Evolutionary conservation across 2,888 invertebrate genomes (phyloP).

Genomic region (Corbicula japonica): DNA sequence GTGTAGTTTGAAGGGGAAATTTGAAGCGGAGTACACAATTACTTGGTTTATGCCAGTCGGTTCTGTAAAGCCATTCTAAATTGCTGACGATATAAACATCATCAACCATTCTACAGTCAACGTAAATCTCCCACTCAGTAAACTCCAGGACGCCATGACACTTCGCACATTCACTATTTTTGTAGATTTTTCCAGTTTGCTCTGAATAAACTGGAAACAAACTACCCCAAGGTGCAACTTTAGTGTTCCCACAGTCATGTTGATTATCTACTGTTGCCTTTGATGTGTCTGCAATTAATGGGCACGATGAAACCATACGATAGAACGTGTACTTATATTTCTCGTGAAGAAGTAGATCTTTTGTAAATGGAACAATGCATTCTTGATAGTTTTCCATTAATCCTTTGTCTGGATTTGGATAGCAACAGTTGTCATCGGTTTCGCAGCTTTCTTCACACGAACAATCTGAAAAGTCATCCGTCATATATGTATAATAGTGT

Average conservation of each 20-base stretch:
- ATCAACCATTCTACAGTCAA: no score
- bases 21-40: no score
- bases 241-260: conserved; percentile 5
- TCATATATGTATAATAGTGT: no score
- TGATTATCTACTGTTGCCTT: neutral
- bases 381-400: neutral
- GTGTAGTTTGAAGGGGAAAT: no score
- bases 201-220: conserved; percentile 8
- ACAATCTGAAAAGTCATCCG: conserved; percentile 6
- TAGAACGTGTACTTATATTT: neutral
- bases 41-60: no score
- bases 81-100: no score
- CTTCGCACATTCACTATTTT: conserved; percentile 14
- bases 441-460: conserved; percentile 2
- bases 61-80: no score
- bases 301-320: neutral
- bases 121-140: no score
- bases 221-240: conserved; percentile 18
- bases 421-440: neutral
- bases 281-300: no score
- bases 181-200: conserved; percentile 14
- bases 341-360: neutral
- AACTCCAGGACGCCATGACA: conserved; percentile 5
- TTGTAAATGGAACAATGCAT: neutral
- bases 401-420: neutral